Evolutionary conservation across 2,797 vertebrate species (phyloP).

Genomic region (Danio kyathit): DNA sequence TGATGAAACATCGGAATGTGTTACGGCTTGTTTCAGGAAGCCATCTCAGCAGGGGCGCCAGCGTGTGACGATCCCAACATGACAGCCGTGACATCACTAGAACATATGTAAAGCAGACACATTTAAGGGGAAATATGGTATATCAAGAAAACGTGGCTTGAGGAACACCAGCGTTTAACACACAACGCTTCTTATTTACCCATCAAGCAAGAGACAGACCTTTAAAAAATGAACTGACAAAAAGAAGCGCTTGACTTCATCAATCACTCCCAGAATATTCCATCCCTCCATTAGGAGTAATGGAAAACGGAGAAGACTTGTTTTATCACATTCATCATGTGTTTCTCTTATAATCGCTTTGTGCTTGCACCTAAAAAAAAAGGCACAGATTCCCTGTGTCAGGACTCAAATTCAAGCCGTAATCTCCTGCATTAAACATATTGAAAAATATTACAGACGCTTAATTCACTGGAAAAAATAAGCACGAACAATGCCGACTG

Average conservation of each 20-base stretch:
- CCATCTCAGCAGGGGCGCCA: slow-evolving; percentile 17
- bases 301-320: slow-evolving; percentile 78
- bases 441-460: slow-evolving; percentile 75
- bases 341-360: slow-evolving; percentile 70
- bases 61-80: slow-evolving; percentile 1
- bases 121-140: background rate
- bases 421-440: slow-evolving; percentile 78
- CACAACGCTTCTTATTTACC: slow-evolving; percentile 79
- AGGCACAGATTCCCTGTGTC: slow-evolving; percentile 69
- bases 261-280: slow-evolving; percentile 80
- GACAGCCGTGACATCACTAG: slow-evolving; percentile 21
- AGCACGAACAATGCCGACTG: slow-evolving; percentile 61
- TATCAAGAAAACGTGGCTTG: slow-evolving; percentile 55
- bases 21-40: slow-evolving; percentile 17
- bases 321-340: slow-evolving; percentile 83
- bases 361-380: slow-evolving; percentile 70
- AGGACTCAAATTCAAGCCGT: slow-evolving; percentile 77
- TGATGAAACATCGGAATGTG: background rate
- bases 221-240: slow-evolving; percentile 83
- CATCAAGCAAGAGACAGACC: slow-evolving; percentile 69
- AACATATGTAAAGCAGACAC: slow-evolving; percentile 26
- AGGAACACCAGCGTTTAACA: slow-evolving; percentile 70
- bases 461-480: slow-evolving; percentile 74
- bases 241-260: slow-evolving; percentile 75
- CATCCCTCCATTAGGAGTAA: slow-evolving; percentile 81